Conservation (phyloP, 2,797 vertebrate species). For the Darevskia mixta region DNA sequence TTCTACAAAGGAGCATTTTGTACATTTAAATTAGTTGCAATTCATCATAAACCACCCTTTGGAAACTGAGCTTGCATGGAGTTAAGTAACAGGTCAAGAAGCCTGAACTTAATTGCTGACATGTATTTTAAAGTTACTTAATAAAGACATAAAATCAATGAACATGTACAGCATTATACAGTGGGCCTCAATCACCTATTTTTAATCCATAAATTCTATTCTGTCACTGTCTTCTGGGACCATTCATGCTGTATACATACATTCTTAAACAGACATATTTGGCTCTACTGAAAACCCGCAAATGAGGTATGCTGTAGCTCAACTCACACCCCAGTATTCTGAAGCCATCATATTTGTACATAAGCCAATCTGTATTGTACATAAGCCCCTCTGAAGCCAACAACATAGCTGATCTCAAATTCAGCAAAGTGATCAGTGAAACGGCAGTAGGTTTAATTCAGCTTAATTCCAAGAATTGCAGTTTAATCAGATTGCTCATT, state of each 20-base stretch:
- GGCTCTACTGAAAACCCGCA: neutral
- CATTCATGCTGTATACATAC: neutral
- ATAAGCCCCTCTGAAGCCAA: neutral
- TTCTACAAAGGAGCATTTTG: neutral
- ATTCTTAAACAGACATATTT: neutral
- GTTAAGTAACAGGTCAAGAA: neutral
- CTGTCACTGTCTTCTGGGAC: neutral
- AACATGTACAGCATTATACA: neutral
- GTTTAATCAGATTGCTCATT: neutral
- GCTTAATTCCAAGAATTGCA: neutral
- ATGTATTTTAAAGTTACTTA: neutral
- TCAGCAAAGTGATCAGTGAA: neutral
- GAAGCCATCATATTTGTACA: neutral
- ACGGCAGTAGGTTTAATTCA: neutral
- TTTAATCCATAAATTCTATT: neutral
- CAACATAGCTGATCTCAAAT: neutral
- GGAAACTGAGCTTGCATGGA: neutral
- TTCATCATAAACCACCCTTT: neutral
- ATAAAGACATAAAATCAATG: neutral
- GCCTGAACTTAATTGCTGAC: neutral
- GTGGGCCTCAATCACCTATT: neutral
- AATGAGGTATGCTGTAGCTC: neutral
- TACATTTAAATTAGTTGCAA: conserved; percentile 8
- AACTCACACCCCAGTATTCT: neutral
- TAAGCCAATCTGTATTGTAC: neutral